Conservation (phyloP, 2,888 invertebrate species). For the Ditula angustiorana region DNA sequence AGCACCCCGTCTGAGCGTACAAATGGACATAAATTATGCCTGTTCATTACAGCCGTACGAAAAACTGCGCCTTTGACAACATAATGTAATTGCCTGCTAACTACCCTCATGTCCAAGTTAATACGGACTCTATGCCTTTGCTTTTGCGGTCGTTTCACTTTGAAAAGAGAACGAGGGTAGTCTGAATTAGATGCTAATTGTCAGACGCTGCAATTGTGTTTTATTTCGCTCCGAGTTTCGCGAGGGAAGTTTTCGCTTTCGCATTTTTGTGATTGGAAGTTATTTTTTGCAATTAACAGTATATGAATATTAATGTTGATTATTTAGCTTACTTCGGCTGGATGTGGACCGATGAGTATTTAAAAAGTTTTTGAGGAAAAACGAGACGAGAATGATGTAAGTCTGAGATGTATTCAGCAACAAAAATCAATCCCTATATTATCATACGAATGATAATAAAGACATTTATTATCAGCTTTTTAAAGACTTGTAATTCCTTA, state of each 20-base stretch:
- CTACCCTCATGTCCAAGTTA: conserved; percentile 36
- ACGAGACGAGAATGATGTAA: not conserved
- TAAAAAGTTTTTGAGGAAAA: not conserved
- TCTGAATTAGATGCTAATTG: conserved; percentile 37
- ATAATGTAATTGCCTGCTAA: conserved; percentile 58
- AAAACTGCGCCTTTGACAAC: conserved; percentile 64
- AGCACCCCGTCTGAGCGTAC: conserved; percentile 47
- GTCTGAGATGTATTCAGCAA: no score
- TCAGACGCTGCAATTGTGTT: conserved; percentile 32
- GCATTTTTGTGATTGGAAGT: conserved; percentile 30
- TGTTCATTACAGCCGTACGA: conserved; percentile 65
- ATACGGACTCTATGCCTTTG: conserved; percentile 7
- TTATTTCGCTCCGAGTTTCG: conserved; percentile 3
- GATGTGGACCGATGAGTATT: no score
- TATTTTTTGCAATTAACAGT: conserved; percentile 31
- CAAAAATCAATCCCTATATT: no score
- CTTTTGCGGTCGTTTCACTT: not conserved
- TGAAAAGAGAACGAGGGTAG: conserved; percentile 22
- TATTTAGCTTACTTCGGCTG: conserved; percentile 2
- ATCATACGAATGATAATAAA: no score
- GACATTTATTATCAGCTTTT: no score
- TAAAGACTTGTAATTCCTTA: no score
- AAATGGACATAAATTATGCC: conserved; percentile 67
- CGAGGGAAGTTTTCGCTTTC: conserved; percentile 20
- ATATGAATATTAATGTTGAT: conserved; percentile 33